Evolutionary conservation across 2,113 vertebrate genomes (phyloP).

Genomic region (Lamprotornis superbus): DNA sequence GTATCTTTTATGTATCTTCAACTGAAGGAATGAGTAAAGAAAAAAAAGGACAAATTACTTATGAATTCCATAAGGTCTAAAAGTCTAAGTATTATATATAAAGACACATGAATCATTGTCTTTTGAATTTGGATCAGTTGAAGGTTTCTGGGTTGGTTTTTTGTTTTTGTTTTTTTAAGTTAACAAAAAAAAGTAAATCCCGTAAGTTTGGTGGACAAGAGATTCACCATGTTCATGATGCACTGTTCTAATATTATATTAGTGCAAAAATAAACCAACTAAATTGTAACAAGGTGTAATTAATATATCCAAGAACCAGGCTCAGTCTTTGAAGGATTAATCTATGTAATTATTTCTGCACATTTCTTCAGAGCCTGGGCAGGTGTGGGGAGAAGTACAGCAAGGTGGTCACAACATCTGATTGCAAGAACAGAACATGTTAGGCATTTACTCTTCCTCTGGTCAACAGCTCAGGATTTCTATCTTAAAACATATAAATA

Average conservation of each 20-base stretch:
- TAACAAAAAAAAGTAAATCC: not conserved
- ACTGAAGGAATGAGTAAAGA: not conserved
- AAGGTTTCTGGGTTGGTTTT: not conserved
- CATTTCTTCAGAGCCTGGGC: not conserved
- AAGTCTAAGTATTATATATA: not conserved
- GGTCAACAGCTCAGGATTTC: not conserved
- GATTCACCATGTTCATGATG: rapidly evolving
- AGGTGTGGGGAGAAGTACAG: not conserved
- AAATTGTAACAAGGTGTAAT: not conserved
- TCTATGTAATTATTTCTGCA: not conserved
- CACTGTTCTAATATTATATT: not conserved
- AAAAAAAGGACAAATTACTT: not conserved
- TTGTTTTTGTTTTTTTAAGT: rapidly evolving
- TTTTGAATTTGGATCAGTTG: not conserved
- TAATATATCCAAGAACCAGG: not conserved
- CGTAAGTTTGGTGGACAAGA: not conserved
- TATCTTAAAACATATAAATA: not conserved
- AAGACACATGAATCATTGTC: not conserved
- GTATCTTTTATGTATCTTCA: not conserved
- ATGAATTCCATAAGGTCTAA: not conserved
- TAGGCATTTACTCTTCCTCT: not conserved
- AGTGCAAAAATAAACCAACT: not conserved
- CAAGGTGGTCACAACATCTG: not conserved
- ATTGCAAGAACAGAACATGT: not conserved
- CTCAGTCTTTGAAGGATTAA: not conserved